These are phyloP conservation scores for Plusia festucae DNA, from an alignment of 2,888 invertebrate species.

Conservation along the genomic window DNA sequence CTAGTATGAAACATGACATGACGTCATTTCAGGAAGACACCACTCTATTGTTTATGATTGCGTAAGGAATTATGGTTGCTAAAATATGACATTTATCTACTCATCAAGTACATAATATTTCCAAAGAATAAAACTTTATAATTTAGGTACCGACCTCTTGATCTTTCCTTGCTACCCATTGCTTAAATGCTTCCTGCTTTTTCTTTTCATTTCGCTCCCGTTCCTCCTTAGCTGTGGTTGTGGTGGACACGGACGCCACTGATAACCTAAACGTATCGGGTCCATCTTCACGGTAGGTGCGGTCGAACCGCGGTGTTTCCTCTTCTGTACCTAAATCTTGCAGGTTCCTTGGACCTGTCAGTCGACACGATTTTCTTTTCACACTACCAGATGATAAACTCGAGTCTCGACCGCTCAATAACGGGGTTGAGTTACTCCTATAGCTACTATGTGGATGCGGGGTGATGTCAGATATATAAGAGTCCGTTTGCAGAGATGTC, in stretches of 20 bases:
- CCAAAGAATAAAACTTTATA: too few relatives aligned
- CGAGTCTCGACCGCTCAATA: constrained; percentile 78
- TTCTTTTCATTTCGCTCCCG: constrained; percentile 81
- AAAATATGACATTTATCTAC: background rate
- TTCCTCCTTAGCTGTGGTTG: constrained; percentile 83
- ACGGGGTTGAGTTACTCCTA: constrained; percentile 83
- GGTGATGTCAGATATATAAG: constrained; percentile 77
- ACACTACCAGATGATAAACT: constrained; percentile 76
- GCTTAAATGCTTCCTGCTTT: constrained; percentile 80
- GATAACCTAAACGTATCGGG: constrained; percentile 84
- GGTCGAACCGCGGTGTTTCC: constrained; percentile 75
- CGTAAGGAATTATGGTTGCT: background rate
- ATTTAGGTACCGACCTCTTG: too few relatives aligned
- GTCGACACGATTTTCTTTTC: constrained; percentile 80
- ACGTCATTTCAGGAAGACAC: constrained; percentile 2
- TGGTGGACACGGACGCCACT: constrained; percentile 82
- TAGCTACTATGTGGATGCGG: constrained; percentile 84
- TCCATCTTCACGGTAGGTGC: constrained; percentile 80
- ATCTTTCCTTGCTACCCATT: constrained; percentile 83
- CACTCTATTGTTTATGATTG: constrained; percentile 4
- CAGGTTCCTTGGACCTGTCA: constrained; percentile 59
- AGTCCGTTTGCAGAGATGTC: constrained; percentile 78
- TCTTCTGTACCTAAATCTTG: constrained; percentile 60
- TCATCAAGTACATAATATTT: too few relatives aligned
- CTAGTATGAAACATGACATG: background rate